Percentiles rank a stretch among this genome's conserved stretches.
phyloP scores from a whole-genome alignment of 1,140 invertebrate genomes.

The Brachionus rotundiformis region DNA sequence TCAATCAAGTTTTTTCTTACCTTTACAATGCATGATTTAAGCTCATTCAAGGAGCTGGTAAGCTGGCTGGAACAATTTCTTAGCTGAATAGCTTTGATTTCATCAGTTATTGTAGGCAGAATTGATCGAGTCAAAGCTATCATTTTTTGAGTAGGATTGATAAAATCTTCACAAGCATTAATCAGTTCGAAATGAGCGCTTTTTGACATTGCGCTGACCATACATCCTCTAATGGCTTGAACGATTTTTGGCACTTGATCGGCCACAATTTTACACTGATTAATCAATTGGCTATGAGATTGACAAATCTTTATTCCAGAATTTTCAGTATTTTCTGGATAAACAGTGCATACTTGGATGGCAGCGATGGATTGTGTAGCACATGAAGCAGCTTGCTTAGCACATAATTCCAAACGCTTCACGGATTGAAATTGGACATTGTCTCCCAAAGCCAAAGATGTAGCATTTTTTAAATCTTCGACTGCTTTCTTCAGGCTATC shows the following conservation, averaged over 20 bases:
- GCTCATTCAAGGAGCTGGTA: constrained; percentile 74
- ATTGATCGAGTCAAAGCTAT: constrained; percentile 75
- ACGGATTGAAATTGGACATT: constrained; percentile 8
- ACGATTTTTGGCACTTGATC: constrained; percentile 80
- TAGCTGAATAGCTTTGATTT: constrained; percentile 73
- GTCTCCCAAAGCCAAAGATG: background rate
- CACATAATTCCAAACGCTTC: constrained; percentile 64
- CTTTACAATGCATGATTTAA: constrained; percentile 77
- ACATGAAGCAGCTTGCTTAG: constrained; percentile 81
- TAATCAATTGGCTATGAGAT: constrained; percentile 74
- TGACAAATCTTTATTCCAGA: constrained; percentile 71
- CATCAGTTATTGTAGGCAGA: constrained; percentile 81
- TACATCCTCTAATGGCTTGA: constrained; percentile 76
- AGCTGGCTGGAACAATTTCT: constrained; percentile 75
- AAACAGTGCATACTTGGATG: constrained; percentile 68
- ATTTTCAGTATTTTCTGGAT: constrained; percentile 69
- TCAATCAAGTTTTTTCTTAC: constrained; percentile 23
- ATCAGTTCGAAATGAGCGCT: constrained; percentile 79
- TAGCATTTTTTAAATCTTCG: constrained; percentile 72
- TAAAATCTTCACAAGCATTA: constrained; percentile 80
- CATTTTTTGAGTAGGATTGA: constrained; percentile 70
- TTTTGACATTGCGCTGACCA: constrained; percentile 73
- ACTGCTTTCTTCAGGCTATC: constrained; percentile 81
- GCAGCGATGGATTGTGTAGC: constrained; percentile 81
- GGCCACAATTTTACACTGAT: constrained; percentile 74